phyloP scores from a whole-genome alignment of 2,113 vertebrate species.

The Vicugna pacos region DNA sequence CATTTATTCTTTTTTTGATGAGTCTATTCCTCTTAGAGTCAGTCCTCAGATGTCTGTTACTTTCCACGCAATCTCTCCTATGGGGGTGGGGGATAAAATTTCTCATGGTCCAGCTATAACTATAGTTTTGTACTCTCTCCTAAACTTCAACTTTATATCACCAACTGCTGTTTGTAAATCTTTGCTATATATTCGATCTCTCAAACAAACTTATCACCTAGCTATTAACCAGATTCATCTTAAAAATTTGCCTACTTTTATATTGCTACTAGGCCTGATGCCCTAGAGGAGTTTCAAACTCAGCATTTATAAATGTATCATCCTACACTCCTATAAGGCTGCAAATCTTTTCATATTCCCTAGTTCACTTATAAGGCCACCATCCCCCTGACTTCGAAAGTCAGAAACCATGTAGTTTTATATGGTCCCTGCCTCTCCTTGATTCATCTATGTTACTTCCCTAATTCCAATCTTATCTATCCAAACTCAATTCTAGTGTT shows the following conservation, averaged over 20 bases:
- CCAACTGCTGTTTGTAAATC: background rate
- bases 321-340: background rate
- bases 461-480: background rate
- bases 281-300: background rate
- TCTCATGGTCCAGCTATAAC: background rate
- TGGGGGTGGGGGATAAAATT: background rate
- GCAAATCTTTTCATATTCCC: background rate
- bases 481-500: background rate
- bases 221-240: background rate
- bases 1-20: background rate
- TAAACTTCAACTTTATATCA: slow-evolving; percentile 20
- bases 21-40: background rate
- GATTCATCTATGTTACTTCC: background rate
- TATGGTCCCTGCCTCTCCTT: background rate
- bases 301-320: background rate
- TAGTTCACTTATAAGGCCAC: background rate
- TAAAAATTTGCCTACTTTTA: slow-evolving; percentile 8
- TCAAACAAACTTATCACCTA: background rate
- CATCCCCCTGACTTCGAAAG: background rate
- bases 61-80: background rate
- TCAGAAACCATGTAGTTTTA: background rate
- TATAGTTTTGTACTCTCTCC: background rate
- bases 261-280: background rate
- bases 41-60: background rate
- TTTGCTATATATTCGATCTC: background rate